Base-by-base conservation (phyloP, 2,797 vertebrate genomes). In the Cottoperca gobio region DNA sequence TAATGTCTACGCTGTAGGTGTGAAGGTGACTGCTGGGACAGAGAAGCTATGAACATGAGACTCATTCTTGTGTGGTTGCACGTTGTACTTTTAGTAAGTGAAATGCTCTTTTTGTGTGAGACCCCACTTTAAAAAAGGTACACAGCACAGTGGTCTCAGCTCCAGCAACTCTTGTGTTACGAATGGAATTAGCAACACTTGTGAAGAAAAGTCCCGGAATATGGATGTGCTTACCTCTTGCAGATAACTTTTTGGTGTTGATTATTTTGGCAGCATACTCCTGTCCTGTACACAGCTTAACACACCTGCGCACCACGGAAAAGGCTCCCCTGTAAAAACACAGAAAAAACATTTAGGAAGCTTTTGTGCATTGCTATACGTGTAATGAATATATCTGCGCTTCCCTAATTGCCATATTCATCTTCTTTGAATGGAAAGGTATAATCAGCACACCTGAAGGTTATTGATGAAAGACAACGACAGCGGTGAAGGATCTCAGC, bases 221-320 rank as follows among this genome's bases (percentile, higher is more conserved):
- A 11, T 19, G 17, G 4, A 5, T 7, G 57, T 11, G 31, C 96
- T 95, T 94, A 99, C 97, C 97, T 97, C 97, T 95, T 70, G 97
- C 97, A 0, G 97, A 98, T 70, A 99, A 95, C 93, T 99, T 99
- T 96, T 99, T 99, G 91, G 97, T 99, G 94, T 99, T 99, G 95
- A 99, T 99, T 89, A 99, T 99, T 96, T 99, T 99, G 86, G 97
- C 97, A 0, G 97, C 97, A 0, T 99, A 96, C 81, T 99, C 97
- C 86, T 99, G 97, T 86, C 97, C 97, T 3, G 96, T 97, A 84
- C 97, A 98, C 89, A 99, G 96, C 95, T 99, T 99, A 62, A 98
- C 97, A 72, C 97, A 99, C 87, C 97, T 95, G 82, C 97, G 96
- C 90, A 99, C 97, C 85, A 99, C 97, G 45, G 97, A 99, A 94